A percentile compares a stretch with the other conserved stretches of the same genome.
These are phyloP conservation scores for Cynopterus brachyotis DNA, from an alignment of 2,113 vertebrate species.

Conservation along the genomic window DNA sequence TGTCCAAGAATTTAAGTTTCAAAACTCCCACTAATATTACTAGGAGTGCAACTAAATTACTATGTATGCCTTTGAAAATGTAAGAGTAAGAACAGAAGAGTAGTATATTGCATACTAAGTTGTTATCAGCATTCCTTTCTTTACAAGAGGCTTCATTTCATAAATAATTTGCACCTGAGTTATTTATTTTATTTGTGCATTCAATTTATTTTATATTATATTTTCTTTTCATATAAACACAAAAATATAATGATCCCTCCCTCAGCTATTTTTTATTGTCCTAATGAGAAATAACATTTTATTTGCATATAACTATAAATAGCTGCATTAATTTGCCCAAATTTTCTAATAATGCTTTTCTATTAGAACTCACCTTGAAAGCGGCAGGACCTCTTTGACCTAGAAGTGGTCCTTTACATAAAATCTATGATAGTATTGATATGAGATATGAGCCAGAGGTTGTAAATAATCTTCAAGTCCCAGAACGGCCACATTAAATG, in stretches of 20 bases:
- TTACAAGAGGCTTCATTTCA: constrained; percentile 67
- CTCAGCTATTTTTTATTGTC: neutral
- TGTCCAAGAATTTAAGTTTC: constrained; percentile 12
- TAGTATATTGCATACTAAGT: neutral
- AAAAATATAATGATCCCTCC: constrained; percentile 15
- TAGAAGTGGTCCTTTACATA: neutral
- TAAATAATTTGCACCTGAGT: constrained; percentile 36
- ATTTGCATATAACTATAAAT: constrained; percentile 21
- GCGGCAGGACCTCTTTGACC: neutral
- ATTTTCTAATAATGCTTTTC: constrained; percentile 35
- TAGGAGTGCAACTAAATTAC: constrained; percentile 51
- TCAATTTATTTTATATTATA: constrained; percentile 25
- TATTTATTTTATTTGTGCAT: constrained; percentile 45
- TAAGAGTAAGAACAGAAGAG: constrained; percentile 42
- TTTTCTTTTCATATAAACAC: constrained; percentile 42
- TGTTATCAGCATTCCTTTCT: neutral
- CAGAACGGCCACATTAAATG: constrained; percentile 13
- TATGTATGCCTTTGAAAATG: constrained; percentile 50
- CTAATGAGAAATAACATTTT: constrained; percentile 39
- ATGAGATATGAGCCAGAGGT: neutral
- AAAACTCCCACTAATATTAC: constrained; percentile 65
- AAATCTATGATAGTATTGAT: neutral
- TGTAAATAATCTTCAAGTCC: neutral
- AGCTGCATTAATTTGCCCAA: neutral
- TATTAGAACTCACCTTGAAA: neutral